A percentile compares a stretch with the other conserved stretches of the same genome.
Conservation (phyloP, 2,113 vertebrate genomes). For the Onychorhynchus coronatus region DNA sequence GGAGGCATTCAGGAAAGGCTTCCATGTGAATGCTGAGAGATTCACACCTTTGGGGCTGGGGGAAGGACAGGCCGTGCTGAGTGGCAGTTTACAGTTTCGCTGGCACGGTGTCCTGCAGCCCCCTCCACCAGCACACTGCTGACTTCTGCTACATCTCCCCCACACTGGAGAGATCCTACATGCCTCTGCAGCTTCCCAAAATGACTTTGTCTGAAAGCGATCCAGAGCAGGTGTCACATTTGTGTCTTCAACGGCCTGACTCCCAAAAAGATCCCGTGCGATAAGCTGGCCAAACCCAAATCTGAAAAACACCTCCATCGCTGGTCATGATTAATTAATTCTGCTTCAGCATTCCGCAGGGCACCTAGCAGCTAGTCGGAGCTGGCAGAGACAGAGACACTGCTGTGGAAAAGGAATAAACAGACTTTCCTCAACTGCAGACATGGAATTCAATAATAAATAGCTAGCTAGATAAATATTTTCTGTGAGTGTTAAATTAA, state of each 20-base stretch:
- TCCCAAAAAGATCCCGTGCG: neutral
- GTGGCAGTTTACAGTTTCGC: neutral
- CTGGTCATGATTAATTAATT: constrained; percentile 60
- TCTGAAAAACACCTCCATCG: constrained; percentile 40
- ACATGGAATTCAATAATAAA: constrained; percentile 28
- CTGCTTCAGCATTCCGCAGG: constrained; percentile 28
- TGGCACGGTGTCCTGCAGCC: neutral
- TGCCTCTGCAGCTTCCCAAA: neutral
- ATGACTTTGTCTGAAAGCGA: neutral
- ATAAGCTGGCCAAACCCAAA: constrained; percentile 33
- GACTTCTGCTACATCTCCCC: neutral
- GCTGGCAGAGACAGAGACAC: neutral
- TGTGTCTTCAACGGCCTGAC: neutral
- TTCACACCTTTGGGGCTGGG: neutral
- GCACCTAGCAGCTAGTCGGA: constrained; percentile 33
- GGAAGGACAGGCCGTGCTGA: neutral
- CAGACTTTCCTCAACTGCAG: constrained; percentile 3
- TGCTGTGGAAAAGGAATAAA: constrained; percentile 33
- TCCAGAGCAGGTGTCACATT: neutral
- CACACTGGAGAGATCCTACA: neutral
- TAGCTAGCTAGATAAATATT: neutral
- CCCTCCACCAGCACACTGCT: neutral
- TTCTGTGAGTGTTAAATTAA: constrained; percentile 17
- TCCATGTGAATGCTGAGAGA: neutral
- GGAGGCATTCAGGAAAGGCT: neutral